These are phyloP conservation scores for Branchipolynoe longqiensis DNA, from an alignment of 2,888 invertebrate genomes.

Conservation along the genomic window DNA sequence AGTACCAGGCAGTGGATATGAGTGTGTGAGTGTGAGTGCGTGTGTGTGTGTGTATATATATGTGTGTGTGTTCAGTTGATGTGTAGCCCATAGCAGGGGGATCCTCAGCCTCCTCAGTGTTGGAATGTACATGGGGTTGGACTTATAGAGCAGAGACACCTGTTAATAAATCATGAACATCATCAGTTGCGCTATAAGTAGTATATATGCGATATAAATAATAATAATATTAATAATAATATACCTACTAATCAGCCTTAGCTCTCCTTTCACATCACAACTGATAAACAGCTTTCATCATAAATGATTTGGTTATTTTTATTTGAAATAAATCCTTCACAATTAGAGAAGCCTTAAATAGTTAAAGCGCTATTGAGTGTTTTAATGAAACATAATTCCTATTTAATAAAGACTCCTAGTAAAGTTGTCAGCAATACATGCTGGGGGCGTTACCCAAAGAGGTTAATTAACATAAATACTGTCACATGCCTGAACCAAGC, in stretches of 20 bases:
- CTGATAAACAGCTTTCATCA: not conserved
- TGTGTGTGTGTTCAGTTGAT: no score
- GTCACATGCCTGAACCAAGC: no score
- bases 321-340: not conserved
- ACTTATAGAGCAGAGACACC: not conserved
- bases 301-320: no score
- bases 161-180: not conserved
- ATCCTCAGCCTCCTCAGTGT: not conserved
- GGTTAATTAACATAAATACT: no score
- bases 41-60: no score
- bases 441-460: no score
- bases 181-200: not conserved
- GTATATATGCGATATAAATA: constrained; percentile 18
- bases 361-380: not conserved
- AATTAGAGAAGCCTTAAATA: not conserved
- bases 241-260: no score
- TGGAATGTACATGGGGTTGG: constrained; percentile 18
- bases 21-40: no score
- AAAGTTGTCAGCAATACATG: not conserved
- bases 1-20: no score
- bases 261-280: no score
- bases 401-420: not conserved
- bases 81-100: no score
- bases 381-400: not conserved
- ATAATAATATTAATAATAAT: no score